Conservation (phyloP, 1,140 invertebrate species). For the Eciton burchellii region DNA sequence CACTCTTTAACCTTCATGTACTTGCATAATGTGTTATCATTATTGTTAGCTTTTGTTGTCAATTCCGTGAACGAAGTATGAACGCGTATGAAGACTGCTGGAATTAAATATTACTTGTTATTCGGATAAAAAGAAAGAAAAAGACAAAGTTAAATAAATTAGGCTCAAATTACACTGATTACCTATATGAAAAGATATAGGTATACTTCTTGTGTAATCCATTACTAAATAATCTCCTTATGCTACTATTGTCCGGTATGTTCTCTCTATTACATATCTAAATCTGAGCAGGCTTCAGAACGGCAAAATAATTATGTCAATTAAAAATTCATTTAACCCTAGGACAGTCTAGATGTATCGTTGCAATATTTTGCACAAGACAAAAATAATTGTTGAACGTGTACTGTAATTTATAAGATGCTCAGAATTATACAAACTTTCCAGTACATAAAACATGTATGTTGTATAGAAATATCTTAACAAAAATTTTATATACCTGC, state of each 20-base stretch:
- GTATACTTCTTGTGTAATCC: slow-evolving; percentile 67
- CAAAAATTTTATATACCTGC: slow-evolving; percentile 75
- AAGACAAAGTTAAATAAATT: slow-evolving; percentile 73
- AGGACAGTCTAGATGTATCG: slow-evolving; percentile 76
- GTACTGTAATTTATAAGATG: slow-evolving; percentile 77
- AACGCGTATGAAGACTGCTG: slow-evolving; percentile 77
- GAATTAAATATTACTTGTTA: slow-evolving; percentile 77
- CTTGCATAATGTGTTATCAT: slow-evolving; percentile 79
- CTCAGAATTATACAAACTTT: slow-evolving; percentile 74
- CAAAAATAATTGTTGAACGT: slow-evolving; percentile 64
- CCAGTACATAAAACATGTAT: slow-evolving; percentile 69
- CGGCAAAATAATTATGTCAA: slow-evolving; percentile 81
- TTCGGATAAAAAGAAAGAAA: slow-evolving; percentile 74
- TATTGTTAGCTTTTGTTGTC: slow-evolving; percentile 77
- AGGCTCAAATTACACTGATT: slow-evolving; percentile 73
- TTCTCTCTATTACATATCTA: slow-evolving; percentile 78
- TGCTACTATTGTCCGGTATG: slow-evolving; percentile 77
- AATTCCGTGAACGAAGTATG: slow-evolving; percentile 71
- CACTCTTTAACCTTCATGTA: slow-evolving; percentile 78
- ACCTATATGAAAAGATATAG: slow-evolving; percentile 68
- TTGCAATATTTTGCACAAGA: slow-evolving; percentile 68
- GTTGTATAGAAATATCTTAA: slow-evolving; percentile 68
- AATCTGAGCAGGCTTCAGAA: slow-evolving; percentile 83
- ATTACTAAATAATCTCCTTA: slow-evolving; percentile 72
- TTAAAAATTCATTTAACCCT: slow-evolving; percentile 80